phyloP scores from a whole-genome alignment of 1,140 invertebrate genomes.

The Caenorhabditis elegans region DNA sequence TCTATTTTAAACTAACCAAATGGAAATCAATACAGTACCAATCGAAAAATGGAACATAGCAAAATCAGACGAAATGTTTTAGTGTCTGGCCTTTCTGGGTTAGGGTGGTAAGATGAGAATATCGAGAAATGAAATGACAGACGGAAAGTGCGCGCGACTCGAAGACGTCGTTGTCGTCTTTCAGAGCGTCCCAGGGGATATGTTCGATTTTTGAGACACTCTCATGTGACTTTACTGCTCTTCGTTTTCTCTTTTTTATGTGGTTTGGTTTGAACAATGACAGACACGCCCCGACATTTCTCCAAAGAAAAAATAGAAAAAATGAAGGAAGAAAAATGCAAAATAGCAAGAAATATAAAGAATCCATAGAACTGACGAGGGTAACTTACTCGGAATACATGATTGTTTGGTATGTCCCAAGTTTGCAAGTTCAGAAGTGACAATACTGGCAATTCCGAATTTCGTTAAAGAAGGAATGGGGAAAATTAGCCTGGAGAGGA shows the following conservation, averaged over 20 bases:
- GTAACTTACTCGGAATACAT: conserved; percentile 4
- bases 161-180: neutral
- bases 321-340: neutral
- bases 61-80: too few relatives aligned
- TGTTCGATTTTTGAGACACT: conserved; percentile 27
- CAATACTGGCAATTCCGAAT: too few relatives aligned
- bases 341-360: neutral
- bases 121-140: neutral
- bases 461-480: too few relatives aligned
- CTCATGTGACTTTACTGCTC: conserved; percentile 13
- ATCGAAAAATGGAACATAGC: neutral
- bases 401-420: neutral
- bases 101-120: too few relatives aligned
- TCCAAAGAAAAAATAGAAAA: neutral
- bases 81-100: too few relatives aligned
- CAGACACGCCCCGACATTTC: neutral
- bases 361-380: neutral
- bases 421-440: neutral
- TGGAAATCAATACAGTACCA: neutral
- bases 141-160: neutral
- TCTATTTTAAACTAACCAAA: neutral
- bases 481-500: too few relatives aligned
- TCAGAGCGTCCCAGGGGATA: neutral
- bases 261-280: neutral
- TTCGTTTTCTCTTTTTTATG: conserved; percentile 11